phyloP scores from a whole-genome alignment of 2,888 invertebrate species.

The Crossocerus cetratus region DNA sequence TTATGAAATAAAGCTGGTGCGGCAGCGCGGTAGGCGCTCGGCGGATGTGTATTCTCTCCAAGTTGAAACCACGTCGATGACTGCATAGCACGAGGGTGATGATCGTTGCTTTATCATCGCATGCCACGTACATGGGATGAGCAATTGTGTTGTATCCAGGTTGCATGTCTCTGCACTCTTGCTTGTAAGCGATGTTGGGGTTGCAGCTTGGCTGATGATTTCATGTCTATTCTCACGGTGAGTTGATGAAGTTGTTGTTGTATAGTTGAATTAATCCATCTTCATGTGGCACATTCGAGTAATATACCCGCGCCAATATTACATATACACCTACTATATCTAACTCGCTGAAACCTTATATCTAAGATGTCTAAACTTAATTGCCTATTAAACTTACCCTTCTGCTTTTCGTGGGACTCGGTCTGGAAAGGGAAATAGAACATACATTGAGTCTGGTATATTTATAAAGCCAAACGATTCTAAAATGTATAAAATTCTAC shows the following conservation, averaged over 20 bases:
- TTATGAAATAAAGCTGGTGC: slow-evolving; percentile 35
- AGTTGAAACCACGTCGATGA: slow-evolving; percentile 39
- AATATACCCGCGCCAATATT: slow-evolving; percentile 46
- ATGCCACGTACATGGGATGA: slow-evolving; percentile 35
- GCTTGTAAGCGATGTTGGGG: slow-evolving; percentile 30
- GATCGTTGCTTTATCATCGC: slow-evolving; percentile 34
- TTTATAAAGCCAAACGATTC: not conserved
- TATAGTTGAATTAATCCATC: slow-evolving; percentile 46
- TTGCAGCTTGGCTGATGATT: slow-evolving; percentile 28
- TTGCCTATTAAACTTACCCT: slow-evolving; percentile 69
- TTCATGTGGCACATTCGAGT: slow-evolving; percentile 46
- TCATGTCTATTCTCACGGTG: slow-evolving; percentile 35
- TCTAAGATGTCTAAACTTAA: slow-evolving; percentile 28
- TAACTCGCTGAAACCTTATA: slow-evolving; percentile 44
- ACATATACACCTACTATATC: slow-evolving; percentile 49
- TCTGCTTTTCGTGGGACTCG: slow-evolving; percentile 72
- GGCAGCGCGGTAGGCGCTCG: slow-evolving; percentile 26
- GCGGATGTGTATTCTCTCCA: slow-evolving; percentile 37
- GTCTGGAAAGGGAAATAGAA: slow-evolving; percentile 64
- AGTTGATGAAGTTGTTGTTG: slow-evolving; percentile 24
- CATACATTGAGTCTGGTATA: not conserved
- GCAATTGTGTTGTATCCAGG: slow-evolving; percentile 35
- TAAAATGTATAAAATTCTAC: slow-evolving; percentile 45
- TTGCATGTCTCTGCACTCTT: slow-evolving; percentile 19
- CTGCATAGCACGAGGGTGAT: not conserved